Evolutionary conservation across 64 coral and sea anemone species (phyloP), one percentile per base, ranked within the genome.

Genomic region (Trachythela sp.): DNA sequence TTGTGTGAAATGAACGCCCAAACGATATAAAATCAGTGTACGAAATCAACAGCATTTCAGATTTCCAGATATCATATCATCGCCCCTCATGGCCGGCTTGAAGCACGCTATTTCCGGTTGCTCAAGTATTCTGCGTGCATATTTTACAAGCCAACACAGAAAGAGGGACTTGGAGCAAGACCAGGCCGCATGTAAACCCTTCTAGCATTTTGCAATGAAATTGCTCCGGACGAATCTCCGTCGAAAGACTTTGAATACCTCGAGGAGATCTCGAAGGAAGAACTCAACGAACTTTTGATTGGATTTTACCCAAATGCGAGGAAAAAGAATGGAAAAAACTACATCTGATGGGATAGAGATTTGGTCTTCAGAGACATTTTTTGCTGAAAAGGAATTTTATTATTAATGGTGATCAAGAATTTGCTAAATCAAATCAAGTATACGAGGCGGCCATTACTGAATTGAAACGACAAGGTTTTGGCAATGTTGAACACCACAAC

Each of bases 341-440:
- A 94, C 71, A 94, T 51, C 64, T 94, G 38, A 27, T 87, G 89
- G 83, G 87, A 36, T 83, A 90, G 39, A 70, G 92, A 18, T 94
- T 94, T 88, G 88, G 92, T 86, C 88, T 91, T 76, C 92, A 94
- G 36, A 94, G 89, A 70, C 85, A 90, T 56, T 90, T 89, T 89
- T 24, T 94, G 3, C 27, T 40, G 26, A 87, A 87, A 72, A 50
- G 71, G 83, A 36, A 90, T 38, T 59, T 90, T 68, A 59, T 83
- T 36, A 87, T 89, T 33, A 70, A 48, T 67, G 59, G 20, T 54
- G 84, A 90, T 86, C 18, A 29, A 36, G 68, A 87, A 76, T 94
- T 94, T 42, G 40, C 85, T n/a, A 92, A 77, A 26, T 93, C 83
- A 49, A 93, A 89, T 24, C 39, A 89, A 86, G 33, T 90, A 48